Conservation (phyloP, 1,140 invertebrate species). For the Cephus cinctus region DNA sequence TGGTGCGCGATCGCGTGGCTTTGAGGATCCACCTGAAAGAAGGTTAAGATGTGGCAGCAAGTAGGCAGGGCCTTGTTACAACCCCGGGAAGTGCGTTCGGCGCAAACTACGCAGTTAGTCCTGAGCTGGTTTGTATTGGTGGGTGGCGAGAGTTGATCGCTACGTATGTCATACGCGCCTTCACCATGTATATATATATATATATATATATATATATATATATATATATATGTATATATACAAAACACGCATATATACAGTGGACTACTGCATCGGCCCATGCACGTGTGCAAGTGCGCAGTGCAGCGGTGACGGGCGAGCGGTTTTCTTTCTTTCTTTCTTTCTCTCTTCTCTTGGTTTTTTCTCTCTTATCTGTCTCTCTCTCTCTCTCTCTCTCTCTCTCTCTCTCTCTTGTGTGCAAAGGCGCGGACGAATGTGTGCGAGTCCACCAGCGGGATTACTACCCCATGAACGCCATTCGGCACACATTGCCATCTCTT, state of each 20-base stretch:
- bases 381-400: slow-evolving; percentile 11
- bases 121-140: slow-evolving; percentile 28
- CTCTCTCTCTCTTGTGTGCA: slow-evolving; percentile 6
- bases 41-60: too few species aligned
- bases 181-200: slow-evolving; percentile 2
- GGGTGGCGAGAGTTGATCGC: slow-evolving; percentile 16
- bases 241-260: slow-evolving; percentile 4
- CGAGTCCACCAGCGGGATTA: background rate
- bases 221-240: slow-evolving; percentile 2
- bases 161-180: background rate
- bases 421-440: background rate
- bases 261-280: slow-evolving; percentile 3
- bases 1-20: too few species aligned
- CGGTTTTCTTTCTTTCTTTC: background rate
- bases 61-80: too few species aligned
- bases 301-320: background rate
- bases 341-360: slow-evolving; percentile 18
- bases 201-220: slow-evolving; percentile 1
- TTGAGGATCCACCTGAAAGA: too few species aligned
- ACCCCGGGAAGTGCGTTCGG: slow-evolving; percentile 21
- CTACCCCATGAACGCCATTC: background rate
- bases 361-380: slow-evolving; percentile 21
- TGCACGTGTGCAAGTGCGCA: background rate
- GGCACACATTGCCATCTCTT: background rate
- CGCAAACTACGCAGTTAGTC: slow-evolving; percentile 44